A percentile compares a stretch with the other conserved stretches of the same genome.
Evolutionary conservation across 2,797 vertebrate species (phyloP).

Genomic region (Prionace glauca): DNA sequence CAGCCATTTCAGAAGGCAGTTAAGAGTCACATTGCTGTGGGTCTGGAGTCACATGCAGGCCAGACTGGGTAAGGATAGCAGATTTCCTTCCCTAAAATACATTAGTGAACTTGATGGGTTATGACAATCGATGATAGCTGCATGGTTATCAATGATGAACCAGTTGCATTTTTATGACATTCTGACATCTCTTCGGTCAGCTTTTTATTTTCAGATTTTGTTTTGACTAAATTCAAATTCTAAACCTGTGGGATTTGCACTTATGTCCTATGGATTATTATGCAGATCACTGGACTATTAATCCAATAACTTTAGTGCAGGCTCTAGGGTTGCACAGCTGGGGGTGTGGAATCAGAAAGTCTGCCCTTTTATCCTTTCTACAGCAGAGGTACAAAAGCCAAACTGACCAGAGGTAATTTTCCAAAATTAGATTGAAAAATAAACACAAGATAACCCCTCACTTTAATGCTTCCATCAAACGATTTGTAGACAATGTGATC

Average conservation of each 20-base stretch:
- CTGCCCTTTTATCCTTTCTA: not conserved
- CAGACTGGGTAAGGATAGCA: too few species aligned
- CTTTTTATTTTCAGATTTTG: not conserved
- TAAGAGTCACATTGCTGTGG: too few species aligned
- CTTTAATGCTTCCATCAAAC: conserved; percentile 74
- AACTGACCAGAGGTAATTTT: not conserved
- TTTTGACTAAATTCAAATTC: not conserved
- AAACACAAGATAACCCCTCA: conserved; percentile 45
- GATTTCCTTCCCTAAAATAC: too few species aligned
- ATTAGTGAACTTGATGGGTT: too few species aligned
- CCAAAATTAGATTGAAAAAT: not conserved
- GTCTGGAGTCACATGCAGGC: too few species aligned
- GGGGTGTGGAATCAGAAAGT: too few species aligned
- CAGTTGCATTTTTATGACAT: not conserved
- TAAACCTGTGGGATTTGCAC: not conserved
- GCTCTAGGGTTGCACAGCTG: not conserved
- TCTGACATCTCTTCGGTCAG: not conserved
- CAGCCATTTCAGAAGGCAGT: too few species aligned
- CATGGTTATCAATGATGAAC: not conserved
- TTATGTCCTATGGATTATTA: not conserved
- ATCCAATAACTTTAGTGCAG: not conserved
- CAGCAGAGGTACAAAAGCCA: not conserved
- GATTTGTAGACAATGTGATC: conserved; percentile 77
- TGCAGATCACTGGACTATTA: too few species aligned
- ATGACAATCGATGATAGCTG: too few species aligned